These are phyloP conservation scores for Pteronotus mesoamericanus DNA, from an alignment of 2,797 vertebrate species.

Conservation along the genomic window DNA sequence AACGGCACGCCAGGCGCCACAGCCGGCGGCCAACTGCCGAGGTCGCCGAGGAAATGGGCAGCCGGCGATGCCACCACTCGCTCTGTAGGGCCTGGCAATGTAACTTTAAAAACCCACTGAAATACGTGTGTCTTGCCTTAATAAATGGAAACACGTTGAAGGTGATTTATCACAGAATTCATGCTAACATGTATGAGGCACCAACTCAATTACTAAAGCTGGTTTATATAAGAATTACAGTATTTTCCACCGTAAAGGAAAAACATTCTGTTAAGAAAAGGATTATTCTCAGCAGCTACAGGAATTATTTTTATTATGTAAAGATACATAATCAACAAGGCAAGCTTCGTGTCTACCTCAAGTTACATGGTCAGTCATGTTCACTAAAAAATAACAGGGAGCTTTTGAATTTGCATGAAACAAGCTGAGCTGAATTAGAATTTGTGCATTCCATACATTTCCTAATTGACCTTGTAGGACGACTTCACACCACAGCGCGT, in stretches of 20 bases:
- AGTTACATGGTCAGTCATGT: accelerated
- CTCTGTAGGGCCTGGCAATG: accelerated
- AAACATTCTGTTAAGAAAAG: background rate
- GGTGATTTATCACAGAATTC: background rate
- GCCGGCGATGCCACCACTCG: accelerated
- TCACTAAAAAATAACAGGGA: background rate
- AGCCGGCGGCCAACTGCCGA: background rate
- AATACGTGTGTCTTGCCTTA: background rate
- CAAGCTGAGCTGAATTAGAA: background rate
- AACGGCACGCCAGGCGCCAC: no score
- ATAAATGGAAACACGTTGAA: background rate
- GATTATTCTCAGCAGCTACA: background rate
- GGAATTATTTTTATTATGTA: background rate
- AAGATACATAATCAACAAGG: accelerated
- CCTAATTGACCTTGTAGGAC: background rate
- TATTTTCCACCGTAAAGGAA: background rate
- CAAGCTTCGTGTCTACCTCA: background rate
- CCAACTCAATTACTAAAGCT: background rate
- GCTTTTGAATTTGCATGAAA: background rate
- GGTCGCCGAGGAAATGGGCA: background rate
- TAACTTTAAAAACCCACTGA: background rate
- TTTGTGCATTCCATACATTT: background rate
- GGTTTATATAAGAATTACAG: accelerated
- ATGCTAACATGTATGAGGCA: accelerated
- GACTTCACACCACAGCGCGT: background rate